Evolutionary conservation across 2,888 invertebrate genomes (phyloP), one percentile per base, ranked within the genome.

Genomic region (Microctonus aethiopoides): DNA sequence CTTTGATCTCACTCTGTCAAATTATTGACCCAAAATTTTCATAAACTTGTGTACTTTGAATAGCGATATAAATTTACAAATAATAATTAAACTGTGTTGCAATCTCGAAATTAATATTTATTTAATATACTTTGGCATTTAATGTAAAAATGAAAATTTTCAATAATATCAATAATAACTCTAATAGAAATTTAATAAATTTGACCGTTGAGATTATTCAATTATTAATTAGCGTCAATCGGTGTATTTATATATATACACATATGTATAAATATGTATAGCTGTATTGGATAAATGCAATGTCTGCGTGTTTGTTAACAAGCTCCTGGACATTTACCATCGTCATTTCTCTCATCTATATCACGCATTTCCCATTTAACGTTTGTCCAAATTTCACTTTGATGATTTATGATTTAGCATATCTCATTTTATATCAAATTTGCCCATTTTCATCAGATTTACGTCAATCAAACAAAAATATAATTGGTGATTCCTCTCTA

Each of bases 221-320:
- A 75, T 74, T 71, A 66, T 72, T 69, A 69, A 72, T 70, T 68
- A 71, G 63, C 67, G 62, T 69, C 66, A 61, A 41, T 51, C 64
- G 51, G 59, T 64, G 59, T 46, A 46, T n/a, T n/a, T n/a, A n/a
- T n/a, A n/a, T n/a, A n/a, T n/a, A n/a, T n/a, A n/a, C n/a, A n/a
- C n/a, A n/a, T n/a, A n/a, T n/a, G n/a, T n/a, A n/a, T n/a, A n/a
- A n/a, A n/a, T n/a, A n/a, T n/a, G 16, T 7, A 32, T 36, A 24
- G 62, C 36, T 36, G 11, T 36, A 20, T 68, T 68, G 56, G 57
- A 68, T 57, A 62, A 68, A 68, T 68, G 68, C 36, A 51, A 68
- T 68, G 34, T 39, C 34, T 57, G 59, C 62, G 56, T 63, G 46
- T n/a, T n/a, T 68, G 68, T 68, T 68, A 68, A 68, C 68, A 63